A percentile compares a stretch with the other conserved stretches of the same genome.
phyloP scores from a whole-genome alignment of 1,140 invertebrate genomes.

The Euwallacea fornicatus region DNA sequence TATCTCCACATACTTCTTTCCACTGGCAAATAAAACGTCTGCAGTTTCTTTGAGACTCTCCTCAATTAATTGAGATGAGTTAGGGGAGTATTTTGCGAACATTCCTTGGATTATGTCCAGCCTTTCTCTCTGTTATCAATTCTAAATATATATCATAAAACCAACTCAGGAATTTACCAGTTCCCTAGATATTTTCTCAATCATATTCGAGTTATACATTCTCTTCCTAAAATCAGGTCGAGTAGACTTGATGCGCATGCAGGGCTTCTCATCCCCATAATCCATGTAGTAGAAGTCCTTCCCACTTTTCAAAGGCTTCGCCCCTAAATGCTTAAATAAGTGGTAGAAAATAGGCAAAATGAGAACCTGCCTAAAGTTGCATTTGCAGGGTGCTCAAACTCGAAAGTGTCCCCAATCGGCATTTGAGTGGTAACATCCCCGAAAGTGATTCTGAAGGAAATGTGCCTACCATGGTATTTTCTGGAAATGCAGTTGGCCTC shows the following conservation, averaged over 20 bases:
- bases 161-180: conserved; percentile 60
- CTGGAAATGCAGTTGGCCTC: conserved; percentile 44
- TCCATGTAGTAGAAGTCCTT: conserved; percentile 72
- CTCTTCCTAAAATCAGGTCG: conserved; percentile 79
- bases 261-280: conserved; percentile 80
- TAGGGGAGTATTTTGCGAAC: conserved; percentile 37
- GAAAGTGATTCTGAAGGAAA: conserved; percentile 46
- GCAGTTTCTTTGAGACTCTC: conserved; percentile 37
- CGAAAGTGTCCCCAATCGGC: not conserved
- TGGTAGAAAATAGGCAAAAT: not conserved
- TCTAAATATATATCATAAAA: not conserved
- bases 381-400: conserved; percentile 15
- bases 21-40: conserved; percentile 37
- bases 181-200: conserved; percentile 74
- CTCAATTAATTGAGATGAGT: conserved; percentile 30
- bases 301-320: conserved; percentile 23
- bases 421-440: conserved; percentile 28
- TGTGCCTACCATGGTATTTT: conserved; percentile 41
- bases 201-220: conserved; percentile 82
- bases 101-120: conserved; percentile 43
- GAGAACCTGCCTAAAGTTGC: conserved; percentile 25
- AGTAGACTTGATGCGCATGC: conserved; percentile 71
- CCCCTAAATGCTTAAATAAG: conserved; percentile 12
- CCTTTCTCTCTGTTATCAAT: conserved; percentile 33
- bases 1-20: conserved; percentile 47